Percentiles rank a stretch among this genome's conserved stretches.
Evolutionary conservation across 2,888 invertebrate genomes (phyloP).

Genomic region (Dolichopus griseipennis): DNA sequence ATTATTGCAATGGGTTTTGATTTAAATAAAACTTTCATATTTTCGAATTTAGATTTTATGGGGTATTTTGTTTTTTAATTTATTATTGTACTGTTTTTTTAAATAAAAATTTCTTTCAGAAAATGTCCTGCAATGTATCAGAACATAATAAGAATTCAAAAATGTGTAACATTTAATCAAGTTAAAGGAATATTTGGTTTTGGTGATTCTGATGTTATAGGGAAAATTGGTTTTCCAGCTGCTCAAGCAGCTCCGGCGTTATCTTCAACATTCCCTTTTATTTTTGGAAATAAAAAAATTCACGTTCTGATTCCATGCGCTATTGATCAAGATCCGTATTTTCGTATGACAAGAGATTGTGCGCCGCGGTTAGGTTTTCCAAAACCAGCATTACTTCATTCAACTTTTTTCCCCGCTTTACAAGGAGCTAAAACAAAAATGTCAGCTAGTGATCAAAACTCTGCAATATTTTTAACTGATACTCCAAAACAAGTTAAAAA

Average conservation of each 20-base stretch:
- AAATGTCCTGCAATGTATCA: constrained; percentile 84
- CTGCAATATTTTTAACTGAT: constrained; percentile 92
- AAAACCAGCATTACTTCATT: constrained; percentile 82
- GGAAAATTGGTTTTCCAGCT: constrained; percentile 94
- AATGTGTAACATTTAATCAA: constrained; percentile 94
- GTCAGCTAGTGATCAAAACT: constrained; percentile 91
- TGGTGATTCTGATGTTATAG: constrained; percentile 89
- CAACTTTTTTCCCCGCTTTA: constrained; percentile 84
- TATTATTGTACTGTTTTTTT: constrained; percentile 13
- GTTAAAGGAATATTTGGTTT: constrained; percentile 98
- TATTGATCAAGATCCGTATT: constrained; percentile 99
- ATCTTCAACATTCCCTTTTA: constrained; percentile 80
- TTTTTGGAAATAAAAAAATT: constrained; percentile 68
- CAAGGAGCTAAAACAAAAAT: constrained; percentile 98
- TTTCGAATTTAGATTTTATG: constrained; percentile 88
- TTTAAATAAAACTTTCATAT: constrained; percentile 90
- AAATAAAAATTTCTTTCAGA: constrained; percentile 47
- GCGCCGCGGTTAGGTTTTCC: constrained; percentile 79
- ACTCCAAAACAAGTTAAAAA: constrained; percentile 91
- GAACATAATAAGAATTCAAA: constrained; percentile 87
- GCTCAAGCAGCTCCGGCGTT: constrained; percentile 93
- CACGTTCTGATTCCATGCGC: constrained; percentile 86
- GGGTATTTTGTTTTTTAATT: constrained; percentile 52
- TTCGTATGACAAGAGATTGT: constrained; percentile 98
- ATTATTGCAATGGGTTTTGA: constrained; percentile 97